Conservation (phyloP, 2,888 invertebrate genomes). For the Neocrepidodera transversa region DNA sequence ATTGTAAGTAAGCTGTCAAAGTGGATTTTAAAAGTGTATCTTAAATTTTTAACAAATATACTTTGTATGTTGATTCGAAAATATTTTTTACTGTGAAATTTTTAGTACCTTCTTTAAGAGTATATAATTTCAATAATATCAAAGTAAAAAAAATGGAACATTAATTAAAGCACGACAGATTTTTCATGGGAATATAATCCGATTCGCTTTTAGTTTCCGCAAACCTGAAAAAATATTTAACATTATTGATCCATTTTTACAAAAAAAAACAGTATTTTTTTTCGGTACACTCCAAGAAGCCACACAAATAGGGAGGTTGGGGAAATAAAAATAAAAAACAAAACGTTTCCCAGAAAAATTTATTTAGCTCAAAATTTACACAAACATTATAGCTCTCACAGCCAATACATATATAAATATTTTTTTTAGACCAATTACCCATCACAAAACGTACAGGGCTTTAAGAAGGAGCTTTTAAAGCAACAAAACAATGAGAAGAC, state of each 20-base stretch:
- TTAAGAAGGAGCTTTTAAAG: background rate
- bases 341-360: slow-evolving; percentile 47
- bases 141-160: background rate
- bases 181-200: slow-evolving; percentile 61
- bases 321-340: slow-evolving; percentile 40
- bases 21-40: too few species aligned
- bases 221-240: slow-evolving; percentile 53
- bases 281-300: slow-evolving; percentile 43
- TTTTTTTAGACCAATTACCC: slow-evolving; percentile 34
- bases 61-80: too few species aligned
- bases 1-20: too few species aligned
- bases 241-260: background rate
- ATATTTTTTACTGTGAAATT: too few species aligned
- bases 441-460: slow-evolving; percentile 9
- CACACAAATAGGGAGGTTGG: slow-evolving; percentile 35
- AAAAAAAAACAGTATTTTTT: slow-evolving; percentile 4
- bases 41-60: too few species aligned
- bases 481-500: background rate
- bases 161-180: slow-evolving; percentile 49
- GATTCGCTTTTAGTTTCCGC: slow-evolving; percentile 55
- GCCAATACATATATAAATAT: slow-evolving; percentile 46
- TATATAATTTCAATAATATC: slow-evolving; percentile 5
- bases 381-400: slow-evolving; percentile 47
- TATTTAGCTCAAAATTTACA: slow-evolving; percentile 43
- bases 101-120: background rate